phyloP scores from a whole-genome alignment of 2,888 invertebrate genomes.

The Xestia c-nigrum region DNA sequence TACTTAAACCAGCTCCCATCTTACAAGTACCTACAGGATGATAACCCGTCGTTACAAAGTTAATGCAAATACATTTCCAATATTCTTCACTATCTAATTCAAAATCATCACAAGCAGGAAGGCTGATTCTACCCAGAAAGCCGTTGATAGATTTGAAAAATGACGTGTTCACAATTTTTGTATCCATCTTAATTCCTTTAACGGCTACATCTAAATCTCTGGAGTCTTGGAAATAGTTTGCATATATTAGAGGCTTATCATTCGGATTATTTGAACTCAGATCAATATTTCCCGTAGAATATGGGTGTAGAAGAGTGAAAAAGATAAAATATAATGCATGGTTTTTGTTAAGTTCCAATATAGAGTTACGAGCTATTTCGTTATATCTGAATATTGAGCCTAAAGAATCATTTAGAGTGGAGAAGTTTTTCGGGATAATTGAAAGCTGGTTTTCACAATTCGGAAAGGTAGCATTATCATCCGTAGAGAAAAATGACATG shows the following conservation, averaged over 20 bases:
- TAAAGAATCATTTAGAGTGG: slow-evolving; percentile 21
- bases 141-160: slow-evolving; percentile 12
- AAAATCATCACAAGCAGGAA: slow-evolving; percentile 42
- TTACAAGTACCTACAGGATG: slow-evolving; percentile 91
- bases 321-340: slow-evolving; percentile 31
- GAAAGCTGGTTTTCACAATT: slow-evolving; percentile 37
- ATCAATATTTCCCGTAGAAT: slow-evolving; percentile 1
- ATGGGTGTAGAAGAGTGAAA: slow-evolving; percentile 6
- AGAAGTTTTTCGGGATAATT: slow-evolving; percentile 32
- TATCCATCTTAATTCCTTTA: slow-evolving; percentile 20
- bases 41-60: slow-evolving; percentile 85
- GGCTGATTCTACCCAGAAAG: slow-evolving; percentile 3
- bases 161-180: slow-evolving; percentile 5
- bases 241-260: slow-evolving; percentile 6
- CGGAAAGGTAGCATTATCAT: slow-evolving; percentile 32
- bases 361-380: slow-evolving; percentile 30
- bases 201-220: slow-evolving; percentile 21
- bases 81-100: slow-evolving; percentile 59
- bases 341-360: slow-evolving; percentile 28
- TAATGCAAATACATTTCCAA: slow-evolving; percentile 45
- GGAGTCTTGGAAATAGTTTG: slow-evolving; percentile 12
- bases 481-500: slow-evolving; percentile 32
- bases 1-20: slow-evolving; percentile 87
- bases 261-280: slow-evolving; percentile 2
- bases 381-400: slow-evolving; percentile 28